Base-by-base conservation (phyloP, 23 tunicate species). In the Trididemnum clinides region DNA sequence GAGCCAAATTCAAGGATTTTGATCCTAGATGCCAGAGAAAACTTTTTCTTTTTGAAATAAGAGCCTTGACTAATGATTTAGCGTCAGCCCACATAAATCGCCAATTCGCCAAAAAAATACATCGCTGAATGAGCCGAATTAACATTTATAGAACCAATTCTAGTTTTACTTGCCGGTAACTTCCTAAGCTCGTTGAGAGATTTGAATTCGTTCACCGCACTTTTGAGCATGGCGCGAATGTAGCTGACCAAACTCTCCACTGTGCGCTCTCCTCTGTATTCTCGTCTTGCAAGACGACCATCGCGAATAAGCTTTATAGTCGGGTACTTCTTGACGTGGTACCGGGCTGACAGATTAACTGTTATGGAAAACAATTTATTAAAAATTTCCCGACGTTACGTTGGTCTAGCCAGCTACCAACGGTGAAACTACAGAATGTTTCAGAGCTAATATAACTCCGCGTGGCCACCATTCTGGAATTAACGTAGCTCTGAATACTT, bases 251-350 rank as follows among this genome's bases (percentile, higher is more conserved):
- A 23, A 21, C 54, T 82, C 21, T 90, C 92, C 32, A 82, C 86
- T 1, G 89, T 31, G 33, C 99, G 70, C 35, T 80, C 81, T 2
- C 99, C 99, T 65, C 99, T 62, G 77, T 90, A 95, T 75, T 95
- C 99, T 51, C 77, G 78, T 50, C 87, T 90, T 7, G 81, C 73
- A 78, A 79, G 31, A n/a, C 78, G 57, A 21, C 99, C 99, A 34
- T 88, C 75, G 34, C 95, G 88, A 82, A 97, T 88, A 54, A 92
- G 95, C 81, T 97, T 97, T 7, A 97, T 72, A 5, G 99, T 97
- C 2, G 99, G 99, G 66, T 97, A 97, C 1, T 97, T 97, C 18
- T 78, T 83, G 25, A 97, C 99, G 39, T 82, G 39, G 58, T 57
- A 97, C 71, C 85, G 82, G 30, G 77, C 21, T 19, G 25, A 59